These are phyloP conservation scores for Raillietiella orientalis DNA, from an alignment of 2,888 invertebrate species.

Conservation along the genomic window DNA sequence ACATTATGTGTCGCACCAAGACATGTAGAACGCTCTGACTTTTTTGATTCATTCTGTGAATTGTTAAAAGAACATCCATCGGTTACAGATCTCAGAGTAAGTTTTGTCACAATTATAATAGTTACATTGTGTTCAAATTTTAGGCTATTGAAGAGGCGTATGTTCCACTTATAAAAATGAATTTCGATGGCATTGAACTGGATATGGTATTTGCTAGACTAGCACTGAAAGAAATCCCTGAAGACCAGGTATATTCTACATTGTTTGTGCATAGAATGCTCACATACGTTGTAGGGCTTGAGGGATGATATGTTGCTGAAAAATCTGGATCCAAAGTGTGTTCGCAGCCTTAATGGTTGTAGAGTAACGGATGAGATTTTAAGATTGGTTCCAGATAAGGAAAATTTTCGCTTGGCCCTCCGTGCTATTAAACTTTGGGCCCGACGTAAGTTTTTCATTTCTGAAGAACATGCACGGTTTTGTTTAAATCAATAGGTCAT, in stretches of 20 bases:
- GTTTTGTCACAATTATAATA: slow-evolving; percentile 7
- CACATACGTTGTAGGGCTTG: slow-evolving; percentile 32
- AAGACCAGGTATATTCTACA: slow-evolving; percentile 22
- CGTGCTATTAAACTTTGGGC: slow-evolving; percentile 94
- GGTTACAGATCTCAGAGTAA: slow-evolving; percentile 43
- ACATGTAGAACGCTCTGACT: slow-evolving; percentile 72
- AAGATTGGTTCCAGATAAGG: slow-evolving; percentile 70
- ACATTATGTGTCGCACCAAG: slow-evolving; percentile 89
- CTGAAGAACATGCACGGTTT: neutral
- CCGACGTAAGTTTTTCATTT: slow-evolving; percentile 33
- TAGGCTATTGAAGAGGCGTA: slow-evolving; percentile 90
- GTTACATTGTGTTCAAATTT: neutral
- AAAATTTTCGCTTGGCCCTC: slow-evolving; percentile 69
- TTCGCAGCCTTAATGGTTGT: slow-evolving; percentile 85
- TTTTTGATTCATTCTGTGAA: slow-evolving; percentile 82
- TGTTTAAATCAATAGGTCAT: slow-evolving; percentile 23
- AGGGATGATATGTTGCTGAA: slow-evolving; percentile 65
- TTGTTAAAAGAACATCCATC: slow-evolving; percentile 53
- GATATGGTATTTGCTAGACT: slow-evolving; percentile 90
- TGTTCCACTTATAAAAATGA: slow-evolving; percentile 98
- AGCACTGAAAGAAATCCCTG: slow-evolving; percentile 79
- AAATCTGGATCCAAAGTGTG: slow-evolving; percentile 83
- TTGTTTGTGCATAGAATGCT: neutral
- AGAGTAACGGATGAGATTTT: slow-evolving; percentile 95
- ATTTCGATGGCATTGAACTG: slow-evolving; percentile 91